Base-by-base conservation (phyloP, 1,140 invertebrate genomes). In the Drosophila miranda region DNA sequence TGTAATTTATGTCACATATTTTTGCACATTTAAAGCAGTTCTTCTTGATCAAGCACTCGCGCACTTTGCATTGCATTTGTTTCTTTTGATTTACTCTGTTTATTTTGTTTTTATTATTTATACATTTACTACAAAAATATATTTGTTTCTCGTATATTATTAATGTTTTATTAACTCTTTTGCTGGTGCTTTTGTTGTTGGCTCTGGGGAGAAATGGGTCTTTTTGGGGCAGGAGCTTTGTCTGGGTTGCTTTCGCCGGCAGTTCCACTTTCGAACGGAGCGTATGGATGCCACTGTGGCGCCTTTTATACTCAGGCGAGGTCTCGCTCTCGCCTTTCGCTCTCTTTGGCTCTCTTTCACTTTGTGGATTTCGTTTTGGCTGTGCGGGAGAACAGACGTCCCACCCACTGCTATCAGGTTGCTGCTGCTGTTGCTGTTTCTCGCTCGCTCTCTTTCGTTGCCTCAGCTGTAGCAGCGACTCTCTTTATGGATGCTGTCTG, bases 251-350 rank as follows among this genome's bases (percentile, higher is more conserved):
- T 63, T 53, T 63, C 75, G 75, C 82, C 82, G 82, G 82, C 81
- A 86, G 68, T 76, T 78, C 74, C 81, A 87, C 82, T 86, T 51
- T 71, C 79, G 67, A 83, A 84, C 75, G 70, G 66, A 75, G 63
- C 42, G 30, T 34, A 34, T 67, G 44, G 68, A 46, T 50, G 58
- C 42, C 61, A 52, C 46, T 26, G 48, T 61, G 51, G 16, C 19
- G 28, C 48, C 64, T 86, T 84, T 80, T 84, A 86, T 84, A 84
- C 21, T 30, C 7, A 30, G 28, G 7, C 28, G 28, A 30, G 28
- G 28, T 30, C 28, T 30, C 28, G 28, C 28, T 30, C 28, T 7
- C 7, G 28, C 11, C 28, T 19, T 48, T 1, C 6, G 11, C 38
- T 61, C 48, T 13, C 30, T 28, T 23, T 14, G 21, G 41, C 49